Evolutionary conservation across 2,888 invertebrate genomes (phyloP).

Genomic region (Saturnia pavonia): DNA sequence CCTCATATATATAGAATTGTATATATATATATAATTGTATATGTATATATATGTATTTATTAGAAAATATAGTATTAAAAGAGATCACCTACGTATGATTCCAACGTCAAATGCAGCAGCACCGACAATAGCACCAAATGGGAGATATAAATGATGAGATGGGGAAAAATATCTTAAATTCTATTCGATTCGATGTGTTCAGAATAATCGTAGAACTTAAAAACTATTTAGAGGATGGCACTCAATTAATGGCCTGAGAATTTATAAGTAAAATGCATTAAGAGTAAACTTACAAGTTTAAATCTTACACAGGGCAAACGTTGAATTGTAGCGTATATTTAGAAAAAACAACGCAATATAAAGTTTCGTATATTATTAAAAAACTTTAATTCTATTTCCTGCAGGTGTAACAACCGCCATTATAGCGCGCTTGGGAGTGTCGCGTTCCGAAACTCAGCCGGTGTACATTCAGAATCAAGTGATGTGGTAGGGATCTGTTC

Average conservation of each 20-base stretch:
- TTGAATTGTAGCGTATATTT: conserved; percentile 10
- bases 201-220: conserved; percentile 70
- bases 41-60: conserved; percentile 45
- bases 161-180: conserved; percentile 45
- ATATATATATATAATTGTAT: conserved; percentile 46
- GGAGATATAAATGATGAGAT: conserved; percentile 32
- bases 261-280: conserved; percentile 81
- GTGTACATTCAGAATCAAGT: no score
- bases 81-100: conserved; percentile 73
- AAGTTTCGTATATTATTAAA: background rate
- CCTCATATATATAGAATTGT: conserved; percentile 3
- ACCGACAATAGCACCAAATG: conserved; percentile 66
- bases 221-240: conserved; percentile 78
- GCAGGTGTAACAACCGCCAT: no score
- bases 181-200: conserved; percentile 55
- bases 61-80: conserved; percentile 66
- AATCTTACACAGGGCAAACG: conserved; percentile 47
- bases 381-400: no score
- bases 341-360: background rate
- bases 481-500: no score
- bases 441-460: no score
- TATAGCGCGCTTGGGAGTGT: no score
- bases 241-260: conserved; percentile 81
- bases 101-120: conserved; percentile 62
- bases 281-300: conserved; percentile 68